Base-by-base conservation (phyloP, 2,113 vertebrate species). In the Nyctereutes procyonoides region DNA sequence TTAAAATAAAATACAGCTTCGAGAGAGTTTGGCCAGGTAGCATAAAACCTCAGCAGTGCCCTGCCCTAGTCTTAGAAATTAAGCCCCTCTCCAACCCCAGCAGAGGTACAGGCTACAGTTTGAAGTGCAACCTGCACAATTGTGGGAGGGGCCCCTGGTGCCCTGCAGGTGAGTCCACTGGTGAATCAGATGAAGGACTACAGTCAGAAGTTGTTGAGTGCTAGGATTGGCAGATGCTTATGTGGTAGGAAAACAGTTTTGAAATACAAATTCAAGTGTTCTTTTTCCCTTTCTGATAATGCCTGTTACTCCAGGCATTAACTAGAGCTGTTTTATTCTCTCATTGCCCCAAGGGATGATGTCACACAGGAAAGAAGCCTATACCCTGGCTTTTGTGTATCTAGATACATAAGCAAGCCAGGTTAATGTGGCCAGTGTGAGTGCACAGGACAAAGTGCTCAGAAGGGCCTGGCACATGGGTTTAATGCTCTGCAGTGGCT, bases 1-100 rank as follows among this genome's bases (percentile, higher is more conserved):
- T 80, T 55, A 94, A 76, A 84, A 88, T 20, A 38, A 76, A 84
- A 88, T 20, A 38, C 38, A 91, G 43, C 53, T 96, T 71, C 30
- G 10, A 84, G 56, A 58, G 32, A 60, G 3, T 3, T 28, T 24
- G 43, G 19, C 56, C 28, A 13, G 35, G 19, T 38, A 43, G 30
- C 22, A 15, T 14, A 65, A 86, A 77, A 17, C 62, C 16, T 95
- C 20, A 22, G 38, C 24, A 15, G 20, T 11, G 13, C 12, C 38
- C 32, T 79, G 65, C 32, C 63, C 24, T 38, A 32, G 43, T 38
- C 32, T 35, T 79, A 55, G 77, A 94, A 55, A 11, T 58, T 43
- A 88, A 95, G 13, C 13, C 71, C 30, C 22, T 7, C 26, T 35
- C 15, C 55, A 26, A 28, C 0, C 3, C 20, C 24, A 82, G 79